Percentiles rank a stretch among this genome's conserved stretches.
Conservation (phyloP, 2,888 invertebrate genomes). For the Caenorhabditis virilis region DNA sequence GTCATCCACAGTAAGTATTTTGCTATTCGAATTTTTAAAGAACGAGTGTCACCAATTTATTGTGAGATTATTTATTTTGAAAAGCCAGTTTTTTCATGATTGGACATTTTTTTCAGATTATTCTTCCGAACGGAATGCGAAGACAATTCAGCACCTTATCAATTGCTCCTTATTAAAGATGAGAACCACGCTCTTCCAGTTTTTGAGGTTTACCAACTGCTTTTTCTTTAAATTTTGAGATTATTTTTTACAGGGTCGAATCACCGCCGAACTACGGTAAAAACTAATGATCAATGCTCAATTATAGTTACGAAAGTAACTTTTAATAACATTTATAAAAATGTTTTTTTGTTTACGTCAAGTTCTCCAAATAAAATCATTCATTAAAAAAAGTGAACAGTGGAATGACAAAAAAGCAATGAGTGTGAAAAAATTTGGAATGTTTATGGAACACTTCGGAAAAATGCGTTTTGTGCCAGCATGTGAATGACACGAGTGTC, state of each 20-base stretch:
- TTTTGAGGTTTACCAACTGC: slow-evolving; percentile 26
- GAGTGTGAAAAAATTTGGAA: background rate
- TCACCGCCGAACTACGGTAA: slow-evolving; percentile 24
- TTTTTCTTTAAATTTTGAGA: background rate
- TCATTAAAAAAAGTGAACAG: background rate
- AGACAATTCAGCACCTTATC: slow-evolving; percentile 54
- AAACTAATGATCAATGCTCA: too few relatives aligned
- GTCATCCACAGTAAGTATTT: slow-evolving; percentile 49
- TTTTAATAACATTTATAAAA: background rate
- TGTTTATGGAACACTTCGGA: slow-evolving; percentile 31
- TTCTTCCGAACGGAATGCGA: slow-evolving; percentile 58
- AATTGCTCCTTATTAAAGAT: slow-evolving; percentile 48
- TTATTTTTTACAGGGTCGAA: slow-evolving; percentile 22
- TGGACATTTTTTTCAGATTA: slow-evolving; percentile 38
- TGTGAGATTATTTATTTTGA: background rate
- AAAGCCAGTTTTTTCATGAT: background rate
- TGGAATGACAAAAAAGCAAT: background rate
- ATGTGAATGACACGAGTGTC: slow-evolving; percentile 58
- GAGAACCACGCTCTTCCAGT: slow-evolving; percentile 47
- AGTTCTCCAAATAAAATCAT: background rate
- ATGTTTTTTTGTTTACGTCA: background rate
- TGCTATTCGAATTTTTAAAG: slow-evolving; percentile 35
- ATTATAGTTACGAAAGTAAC: background rate
- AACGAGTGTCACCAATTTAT: background rate
- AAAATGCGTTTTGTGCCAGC: slow-evolving; percentile 55